A percentile compares a stretch with the other conserved stretches of the same genome.
phyloP scores from a whole-genome alignment of 2,113 vertebrate genomes.

The Calyptomena viridis region DNA sequence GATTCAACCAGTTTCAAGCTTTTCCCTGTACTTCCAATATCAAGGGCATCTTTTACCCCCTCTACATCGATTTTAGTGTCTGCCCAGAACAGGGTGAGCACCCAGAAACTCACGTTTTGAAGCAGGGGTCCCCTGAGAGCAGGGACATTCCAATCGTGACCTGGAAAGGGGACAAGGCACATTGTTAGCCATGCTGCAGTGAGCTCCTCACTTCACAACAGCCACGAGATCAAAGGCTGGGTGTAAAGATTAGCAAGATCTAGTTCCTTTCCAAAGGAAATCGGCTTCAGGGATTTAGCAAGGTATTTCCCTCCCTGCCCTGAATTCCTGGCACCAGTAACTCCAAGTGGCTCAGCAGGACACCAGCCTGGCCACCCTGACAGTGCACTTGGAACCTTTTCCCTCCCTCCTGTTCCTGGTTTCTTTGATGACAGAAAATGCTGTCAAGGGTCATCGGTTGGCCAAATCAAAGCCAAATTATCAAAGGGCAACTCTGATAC shows the following conservation, averaged over 20 bases:
- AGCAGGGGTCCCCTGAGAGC: constrained; percentile 96
- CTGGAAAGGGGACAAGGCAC: constrained; percentile 65
- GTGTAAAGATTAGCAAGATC: neutral
- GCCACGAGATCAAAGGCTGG: neutral
- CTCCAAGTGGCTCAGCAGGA: neutral
- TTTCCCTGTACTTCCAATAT: neutral
- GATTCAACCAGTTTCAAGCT: neutral
- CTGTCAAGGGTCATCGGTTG: neutral
- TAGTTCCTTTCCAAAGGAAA: neutral
- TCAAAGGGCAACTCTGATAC: neutral
- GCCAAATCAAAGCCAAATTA: neutral
- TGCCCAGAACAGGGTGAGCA: rapidly evolving
- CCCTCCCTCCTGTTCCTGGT: neutral
- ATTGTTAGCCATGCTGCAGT: neutral
- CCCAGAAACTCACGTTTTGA: constrained; percentile 90
- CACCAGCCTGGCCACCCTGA: neutral
- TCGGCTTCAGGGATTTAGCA: neutral
- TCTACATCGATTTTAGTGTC: neutral
- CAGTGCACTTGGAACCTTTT: neutral
- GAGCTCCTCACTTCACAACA: neutral
- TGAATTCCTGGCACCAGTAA: neutral
- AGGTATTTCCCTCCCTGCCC: neutral
- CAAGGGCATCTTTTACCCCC: neutral
- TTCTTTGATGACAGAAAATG: neutral
- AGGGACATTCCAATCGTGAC: constrained; percentile 96